These are phyloP conservation scores for Phylloscopus trochiloides DNA, from an alignment of 2,113 vertebrate species.

Conservation along the genomic window DNA sequence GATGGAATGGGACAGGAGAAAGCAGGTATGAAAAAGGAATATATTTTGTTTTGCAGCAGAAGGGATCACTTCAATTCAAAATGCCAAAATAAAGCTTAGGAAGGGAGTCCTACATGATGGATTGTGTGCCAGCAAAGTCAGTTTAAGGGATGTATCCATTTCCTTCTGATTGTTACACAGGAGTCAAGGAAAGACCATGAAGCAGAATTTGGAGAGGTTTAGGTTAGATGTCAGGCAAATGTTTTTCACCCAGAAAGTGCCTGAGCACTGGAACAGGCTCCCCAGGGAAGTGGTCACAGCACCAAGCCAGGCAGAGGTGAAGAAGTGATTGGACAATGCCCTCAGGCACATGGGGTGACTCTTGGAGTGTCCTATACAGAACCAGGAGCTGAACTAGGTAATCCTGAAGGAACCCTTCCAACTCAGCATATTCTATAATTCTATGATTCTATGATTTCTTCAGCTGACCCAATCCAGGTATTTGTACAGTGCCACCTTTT, in stretches of 20 bases:
- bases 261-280: not conserved
- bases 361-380: not conserved
- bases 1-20: not conserved
- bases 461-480: not conserved
- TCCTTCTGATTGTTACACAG: not conserved
- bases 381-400: not conserved
- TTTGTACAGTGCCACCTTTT: not conserved
- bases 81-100: not conserved
- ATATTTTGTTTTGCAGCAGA: not conserved
- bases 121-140: not conserved
- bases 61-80: not conserved
- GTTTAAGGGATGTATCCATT: not conserved
- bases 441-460: not conserved
- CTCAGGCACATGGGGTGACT: not conserved
- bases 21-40: not conserved
- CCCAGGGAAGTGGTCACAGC: not conserved
- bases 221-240: not conserved
- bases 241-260: not conserved
- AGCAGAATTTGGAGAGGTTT: not conserved
- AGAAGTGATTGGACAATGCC: accelerated
- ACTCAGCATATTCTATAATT: not conserved
- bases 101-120: not conserved
- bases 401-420: not conserved
- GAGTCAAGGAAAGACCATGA: not conserved
- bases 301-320: not conserved